Percentiles rank a stretch among this genome's conserved stretches.
Evolutionary conservation across 2,797 vertebrate species (phyloP).

Genomic region (Typhlichthys eigenmanni): DNA sequence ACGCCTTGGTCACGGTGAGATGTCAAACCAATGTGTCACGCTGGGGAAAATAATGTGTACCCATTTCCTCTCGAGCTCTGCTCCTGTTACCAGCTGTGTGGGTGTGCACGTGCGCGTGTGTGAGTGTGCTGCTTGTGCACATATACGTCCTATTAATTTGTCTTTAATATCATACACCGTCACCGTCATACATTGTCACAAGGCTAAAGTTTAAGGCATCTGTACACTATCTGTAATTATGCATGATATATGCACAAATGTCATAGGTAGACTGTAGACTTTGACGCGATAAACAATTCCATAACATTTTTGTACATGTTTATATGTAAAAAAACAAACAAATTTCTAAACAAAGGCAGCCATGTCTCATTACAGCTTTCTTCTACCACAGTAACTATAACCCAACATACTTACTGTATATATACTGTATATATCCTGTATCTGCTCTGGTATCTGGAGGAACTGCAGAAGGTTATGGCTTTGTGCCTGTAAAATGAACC

Average conservation of each 20-base stretch:
- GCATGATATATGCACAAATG: not conserved
- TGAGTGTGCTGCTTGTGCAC: conserved; percentile 8
- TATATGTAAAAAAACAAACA: not conserved
- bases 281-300: too few species aligned
- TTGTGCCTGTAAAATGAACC: not conserved
- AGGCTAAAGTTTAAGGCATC: conserved; percentile 18
- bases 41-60: conserved; percentile 46
- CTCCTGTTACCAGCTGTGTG: conserved; percentile 34
- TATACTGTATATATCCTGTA: too few species aligned
- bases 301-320: conserved; percentile 1
- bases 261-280: too few species aligned
- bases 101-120: conserved; percentile 1
- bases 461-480: not conserved
- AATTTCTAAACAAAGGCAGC: too few species aligned
- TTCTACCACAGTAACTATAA: too few species aligned
- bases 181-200: not conserved
- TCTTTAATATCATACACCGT: not conserved
- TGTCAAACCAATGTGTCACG: conserved; percentile 63
- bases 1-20: conserved; percentile 45
- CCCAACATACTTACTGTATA: too few species aligned
- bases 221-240: conserved; percentile 15
- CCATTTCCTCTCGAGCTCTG: conserved; percentile 25
- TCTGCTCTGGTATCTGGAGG: not conserved
- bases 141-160: not conserved
- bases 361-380: too few species aligned